These are phyloP conservation scores for Pangasius mekongensis DNA, from an alignment of 2,797 vertebrate species.

Conservation along the genomic window DNA sequence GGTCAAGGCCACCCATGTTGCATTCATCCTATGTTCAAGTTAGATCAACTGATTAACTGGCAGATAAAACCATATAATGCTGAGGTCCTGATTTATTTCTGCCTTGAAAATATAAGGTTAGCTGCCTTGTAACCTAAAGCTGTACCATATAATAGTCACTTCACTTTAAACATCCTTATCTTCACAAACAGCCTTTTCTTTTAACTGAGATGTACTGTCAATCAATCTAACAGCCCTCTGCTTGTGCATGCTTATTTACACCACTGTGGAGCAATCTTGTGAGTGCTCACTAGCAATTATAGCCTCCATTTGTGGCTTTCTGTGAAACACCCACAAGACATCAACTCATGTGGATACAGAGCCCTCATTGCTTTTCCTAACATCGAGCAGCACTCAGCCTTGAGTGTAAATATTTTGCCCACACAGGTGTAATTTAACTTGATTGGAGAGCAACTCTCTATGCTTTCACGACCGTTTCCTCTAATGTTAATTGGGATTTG, in stretches of 20 bases:
- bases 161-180: constrained; percentile 27
- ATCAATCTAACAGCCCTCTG: constrained; percentile 17
- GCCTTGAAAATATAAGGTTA: not conserved
- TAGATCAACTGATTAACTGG: not conserved
- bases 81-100: not conserved
- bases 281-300: constrained; percentile 50
- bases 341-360: constrained; percentile 4
- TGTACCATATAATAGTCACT: constrained; percentile 23
- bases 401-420: constrained; percentile 59
- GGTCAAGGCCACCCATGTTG: not conserved
- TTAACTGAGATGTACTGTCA: constrained; percentile 5
- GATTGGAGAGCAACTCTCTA: constrained; percentile 43
- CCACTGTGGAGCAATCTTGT: constrained; percentile 31
- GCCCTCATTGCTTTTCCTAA: not conserved
- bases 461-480: constrained; percentile 35
- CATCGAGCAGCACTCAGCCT: constrained; percentile 34
- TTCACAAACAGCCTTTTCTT: constrained; percentile 28
- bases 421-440: constrained; percentile 60
- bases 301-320: constrained; percentile 4
- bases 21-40: not conserved
- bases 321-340: constrained; percentile 49
- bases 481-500: constrained; percentile 56
- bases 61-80: constrained; percentile 1
- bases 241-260: constrained; percentile 44
- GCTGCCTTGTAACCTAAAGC: constrained; percentile 6